Evolutionary conservation across 2,888 invertebrate genomes (phyloP).

Genomic region (Ornithoptera alexandrae): DNA sequence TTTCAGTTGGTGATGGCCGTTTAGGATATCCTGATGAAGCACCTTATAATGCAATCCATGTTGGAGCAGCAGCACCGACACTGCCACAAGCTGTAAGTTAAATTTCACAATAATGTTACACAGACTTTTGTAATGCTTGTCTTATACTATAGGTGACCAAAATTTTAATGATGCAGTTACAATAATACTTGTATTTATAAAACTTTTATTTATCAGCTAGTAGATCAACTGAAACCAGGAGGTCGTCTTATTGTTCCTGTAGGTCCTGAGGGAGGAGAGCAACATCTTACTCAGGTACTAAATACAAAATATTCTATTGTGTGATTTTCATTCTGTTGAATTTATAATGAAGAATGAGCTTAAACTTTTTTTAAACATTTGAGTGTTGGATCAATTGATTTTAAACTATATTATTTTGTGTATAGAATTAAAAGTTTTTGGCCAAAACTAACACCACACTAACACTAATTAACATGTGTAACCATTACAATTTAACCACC

Average conservation of each 20-base stretch:
- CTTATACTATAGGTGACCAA: too few species aligned
- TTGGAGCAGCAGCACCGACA: slow-evolving; percentile 91
- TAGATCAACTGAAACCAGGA: slow-evolving; percentile 93
- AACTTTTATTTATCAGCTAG: slow-evolving; percentile 74
- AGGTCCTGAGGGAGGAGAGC: slow-evolving; percentile 91
- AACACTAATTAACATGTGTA: too few species aligned
- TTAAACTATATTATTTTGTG: too few species aligned
- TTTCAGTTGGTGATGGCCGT: slow-evolving; percentile 92
- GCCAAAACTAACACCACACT: too few species aligned
- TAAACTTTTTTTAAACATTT: too few species aligned
- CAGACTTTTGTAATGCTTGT: too few species aligned
- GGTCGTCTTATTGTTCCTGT: slow-evolving; percentile 96
- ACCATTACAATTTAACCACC: too few species aligned
- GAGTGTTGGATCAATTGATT: too few species aligned
- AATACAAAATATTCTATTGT: background rate
- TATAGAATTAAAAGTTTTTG: too few species aligned
- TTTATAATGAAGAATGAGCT: background rate
- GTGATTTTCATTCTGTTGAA: background rate
- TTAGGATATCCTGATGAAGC: slow-evolving; percentile 86
- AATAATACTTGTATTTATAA: background rate
- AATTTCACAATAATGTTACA: background rate
- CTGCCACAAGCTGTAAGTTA: slow-evolving; percentile 85
- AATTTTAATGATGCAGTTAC: too few species aligned
- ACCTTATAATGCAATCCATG: slow-evolving; percentile 96
- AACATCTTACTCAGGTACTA: slow-evolving; percentile 87